A percentile compares a stretch with the other conserved stretches of the same genome.
Conservation (phyloP, 2,113 vertebrate species). For the Cygnus atratus region DNA sequence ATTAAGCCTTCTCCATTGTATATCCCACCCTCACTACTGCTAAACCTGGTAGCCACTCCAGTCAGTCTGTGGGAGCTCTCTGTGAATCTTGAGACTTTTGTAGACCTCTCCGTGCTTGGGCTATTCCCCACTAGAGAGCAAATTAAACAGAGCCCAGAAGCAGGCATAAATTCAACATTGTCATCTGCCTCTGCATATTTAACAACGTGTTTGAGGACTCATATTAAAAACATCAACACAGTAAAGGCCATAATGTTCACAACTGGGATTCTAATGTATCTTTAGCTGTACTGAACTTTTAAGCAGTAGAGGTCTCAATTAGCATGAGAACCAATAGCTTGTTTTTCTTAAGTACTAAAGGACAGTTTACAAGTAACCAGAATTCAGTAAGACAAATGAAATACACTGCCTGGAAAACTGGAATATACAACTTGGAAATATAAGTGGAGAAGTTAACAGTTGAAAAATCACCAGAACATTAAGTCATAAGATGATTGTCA, state of each 20-base stretch:
- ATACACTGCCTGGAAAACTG: background rate
- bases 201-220: background rate
- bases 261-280: background rate
- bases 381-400: background rate
- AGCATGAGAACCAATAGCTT: background rate
- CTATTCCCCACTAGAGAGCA: background rate
- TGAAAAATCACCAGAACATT: background rate
- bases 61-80: accelerated
- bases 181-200: background rate
- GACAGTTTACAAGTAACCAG: background rate
- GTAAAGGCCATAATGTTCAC: background rate
- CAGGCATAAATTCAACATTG: background rate
- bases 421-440: background rate
- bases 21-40: background rate
- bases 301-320: background rate
- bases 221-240: background rate
- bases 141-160: background rate
- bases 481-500: background rate
- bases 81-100: background rate
- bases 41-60: background rate
- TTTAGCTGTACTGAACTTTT: background rate
- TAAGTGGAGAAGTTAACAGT: background rate
- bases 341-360: background rate
- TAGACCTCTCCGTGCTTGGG: background rate
- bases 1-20: background rate